phyloP scores from a whole-genome alignment of 2,797 vertebrate genomes.

The Sebastes kiyomatsui region DNA sequence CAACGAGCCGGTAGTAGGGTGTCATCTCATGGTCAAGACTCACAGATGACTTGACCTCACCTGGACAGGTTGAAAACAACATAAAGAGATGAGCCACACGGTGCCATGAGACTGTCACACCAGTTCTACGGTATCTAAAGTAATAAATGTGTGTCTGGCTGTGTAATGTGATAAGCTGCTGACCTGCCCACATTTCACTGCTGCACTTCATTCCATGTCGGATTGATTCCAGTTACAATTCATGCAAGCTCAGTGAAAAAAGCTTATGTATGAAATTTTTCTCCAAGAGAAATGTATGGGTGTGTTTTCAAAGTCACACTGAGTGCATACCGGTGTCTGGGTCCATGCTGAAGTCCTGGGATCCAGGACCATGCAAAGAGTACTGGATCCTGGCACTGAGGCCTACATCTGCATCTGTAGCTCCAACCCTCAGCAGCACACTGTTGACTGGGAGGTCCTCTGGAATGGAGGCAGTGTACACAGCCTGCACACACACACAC shows the following conservation, averaged over 20 bases:
- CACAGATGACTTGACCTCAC: conserved; percentile 89
- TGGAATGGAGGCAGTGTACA: conserved; percentile 85
- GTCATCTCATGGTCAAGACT: conserved; percentile 89
- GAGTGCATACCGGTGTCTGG: conserved; percentile 87
- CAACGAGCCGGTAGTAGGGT: conserved; percentile 86
- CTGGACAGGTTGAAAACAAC: conserved; percentile 69
- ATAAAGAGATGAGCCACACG: neutral
- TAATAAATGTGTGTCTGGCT: neutral
- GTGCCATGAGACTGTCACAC: neutral
- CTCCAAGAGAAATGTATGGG: neutral
- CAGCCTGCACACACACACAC: conserved; percentile 75
- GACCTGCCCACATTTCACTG: neutral
- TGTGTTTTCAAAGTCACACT: neutral
- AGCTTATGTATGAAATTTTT: neutral
- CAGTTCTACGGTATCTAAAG: neutral
- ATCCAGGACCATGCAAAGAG: conserved; percentile 89
- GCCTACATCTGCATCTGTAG: conserved; percentile 90
- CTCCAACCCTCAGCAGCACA: conserved; percentile 87
- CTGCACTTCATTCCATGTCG: neutral
- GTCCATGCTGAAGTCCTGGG: conserved; percentile 91
- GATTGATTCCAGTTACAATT: neutral
- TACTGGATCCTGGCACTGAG: conserved; percentile 90
- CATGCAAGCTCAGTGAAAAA: neutral
- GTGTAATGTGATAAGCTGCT: neutral
- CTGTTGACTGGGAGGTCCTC: conserved; percentile 91